A percentile compares a stretch with the other conserved stretches of the same genome.
Conservation (phyloP, 1,140 invertebrate species). For the Archegozetes longisetosus region DNA sequence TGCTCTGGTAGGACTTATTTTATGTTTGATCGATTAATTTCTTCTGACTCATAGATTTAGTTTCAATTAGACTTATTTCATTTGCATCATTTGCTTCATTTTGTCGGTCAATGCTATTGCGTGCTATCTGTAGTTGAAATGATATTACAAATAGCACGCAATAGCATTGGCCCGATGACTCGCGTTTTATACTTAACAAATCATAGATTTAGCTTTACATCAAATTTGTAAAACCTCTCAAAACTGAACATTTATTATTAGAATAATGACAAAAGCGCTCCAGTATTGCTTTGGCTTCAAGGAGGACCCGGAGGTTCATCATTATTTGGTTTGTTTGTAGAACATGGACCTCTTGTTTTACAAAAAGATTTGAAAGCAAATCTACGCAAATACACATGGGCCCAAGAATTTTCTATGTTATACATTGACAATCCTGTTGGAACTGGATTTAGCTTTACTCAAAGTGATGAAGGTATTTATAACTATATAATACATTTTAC, state of each 20-base stretch:
- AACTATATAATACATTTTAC: too few species aligned
- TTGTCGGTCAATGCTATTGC: neutral
- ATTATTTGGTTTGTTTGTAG: constrained; percentile 58
- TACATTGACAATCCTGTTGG: constrained; percentile 78
- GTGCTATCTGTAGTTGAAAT: neutral
- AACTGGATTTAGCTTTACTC: constrained; percentile 31
- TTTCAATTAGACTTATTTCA: neutral
- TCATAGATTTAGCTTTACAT: too few species aligned
- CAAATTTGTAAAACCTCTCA: too few species aligned
- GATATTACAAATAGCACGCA: neutral
- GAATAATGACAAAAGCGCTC: constrained; percentile 26
- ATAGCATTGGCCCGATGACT: neutral
- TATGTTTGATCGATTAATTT: neutral
- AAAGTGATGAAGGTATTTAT: constrained; percentile 21
- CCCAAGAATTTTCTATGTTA: constrained; percentile 49
- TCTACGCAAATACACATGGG: constrained; percentile 52
- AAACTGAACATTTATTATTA: too few species aligned
- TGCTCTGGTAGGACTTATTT: constrained; percentile 17
- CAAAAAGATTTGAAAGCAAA: constrained; percentile 39
- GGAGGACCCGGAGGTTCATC: constrained; percentile 63
- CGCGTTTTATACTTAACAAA: too few species aligned
- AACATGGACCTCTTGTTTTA: constrained; percentile 49
- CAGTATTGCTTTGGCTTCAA: constrained; percentile 70
- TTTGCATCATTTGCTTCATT: neutral
- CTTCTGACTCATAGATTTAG: too few species aligned